Evolutionary conservation across 2,888 invertebrate species (phyloP).

Genomic region (Didymodactylos carnosus): DNA sequence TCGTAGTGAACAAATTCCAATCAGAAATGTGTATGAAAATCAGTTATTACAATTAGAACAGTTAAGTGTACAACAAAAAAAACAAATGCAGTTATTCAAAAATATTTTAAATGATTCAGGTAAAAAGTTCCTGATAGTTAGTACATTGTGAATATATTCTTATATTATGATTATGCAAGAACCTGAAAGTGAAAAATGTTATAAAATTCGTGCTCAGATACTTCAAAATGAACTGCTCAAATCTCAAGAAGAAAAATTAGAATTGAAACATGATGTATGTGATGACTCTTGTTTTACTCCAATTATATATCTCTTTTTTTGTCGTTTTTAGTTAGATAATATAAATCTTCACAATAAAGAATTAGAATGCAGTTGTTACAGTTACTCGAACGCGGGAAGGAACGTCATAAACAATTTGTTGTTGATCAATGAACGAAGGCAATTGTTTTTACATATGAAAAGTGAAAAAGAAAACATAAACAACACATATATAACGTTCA

Average conservation of each 20-base stretch:
- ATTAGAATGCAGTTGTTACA: background rate
- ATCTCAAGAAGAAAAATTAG: background rate
- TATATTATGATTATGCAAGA: background rate
- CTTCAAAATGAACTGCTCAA: background rate
- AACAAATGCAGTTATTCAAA: constrained; percentile 52
- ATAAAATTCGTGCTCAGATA: background rate
- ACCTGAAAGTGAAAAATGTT: background rate
- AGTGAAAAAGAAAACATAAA: background rate
- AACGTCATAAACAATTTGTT: background rate
- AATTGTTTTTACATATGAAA: too few species aligned
- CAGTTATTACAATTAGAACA: constrained; percentile 60
- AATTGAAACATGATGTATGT: background rate
- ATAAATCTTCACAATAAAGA: background rate
- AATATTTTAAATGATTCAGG: constrained; percentile 57
- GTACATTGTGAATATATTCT: too few species aligned
- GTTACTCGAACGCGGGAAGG: background rate
- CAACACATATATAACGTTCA: background rate
- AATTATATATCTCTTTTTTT: background rate
- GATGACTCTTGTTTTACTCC: too few species aligned
- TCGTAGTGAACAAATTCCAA: constrained; percentile 47
- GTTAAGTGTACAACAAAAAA: constrained; percentile 55
- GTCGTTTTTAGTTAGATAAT: background rate
- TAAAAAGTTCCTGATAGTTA: too few species aligned
- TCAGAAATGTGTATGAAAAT: constrained; percentile 53
- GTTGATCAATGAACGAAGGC: background rate